phyloP scores from a whole-genome alignment of 2,113 vertebrate species.

The Cyprinus carpio region DNA sequence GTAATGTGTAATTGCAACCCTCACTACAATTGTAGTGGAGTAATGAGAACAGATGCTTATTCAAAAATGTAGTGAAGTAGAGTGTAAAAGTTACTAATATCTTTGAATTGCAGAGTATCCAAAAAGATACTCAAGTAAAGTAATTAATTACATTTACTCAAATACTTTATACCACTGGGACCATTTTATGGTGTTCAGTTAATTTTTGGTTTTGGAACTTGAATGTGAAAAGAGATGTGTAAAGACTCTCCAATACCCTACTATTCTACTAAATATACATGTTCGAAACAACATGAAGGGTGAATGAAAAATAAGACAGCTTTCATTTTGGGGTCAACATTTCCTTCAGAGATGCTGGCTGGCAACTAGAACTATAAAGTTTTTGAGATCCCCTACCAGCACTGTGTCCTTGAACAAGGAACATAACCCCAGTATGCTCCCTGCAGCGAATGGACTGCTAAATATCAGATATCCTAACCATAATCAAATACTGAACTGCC shows the following conservation, averaged over 20 bases:
- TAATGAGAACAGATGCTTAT: too few species aligned
- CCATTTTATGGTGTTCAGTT: neutral
- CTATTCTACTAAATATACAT: too few species aligned
- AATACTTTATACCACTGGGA: too few species aligned
- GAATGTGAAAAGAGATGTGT: neutral
- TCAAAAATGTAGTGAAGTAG: too few species aligned
- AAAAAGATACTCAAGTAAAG: too few species aligned
- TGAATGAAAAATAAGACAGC: neutral
- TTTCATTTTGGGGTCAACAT: neutral
- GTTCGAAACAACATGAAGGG: neutral
- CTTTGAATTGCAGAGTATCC: too few species aligned
- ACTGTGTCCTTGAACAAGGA: neutral
- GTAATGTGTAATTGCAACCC: too few species aligned
- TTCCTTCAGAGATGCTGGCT: neutral
- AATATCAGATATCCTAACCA: conserved; percentile 10
- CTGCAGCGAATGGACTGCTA: conserved; percentile 3
- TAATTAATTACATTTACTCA: too few species aligned
- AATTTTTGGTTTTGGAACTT: neutral
- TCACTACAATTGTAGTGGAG: too few species aligned
- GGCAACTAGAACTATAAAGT: neutral
- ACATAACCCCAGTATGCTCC: conserved; percentile 8
- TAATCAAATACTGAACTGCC: conserved; percentile 4
- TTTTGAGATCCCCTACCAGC: neutral
- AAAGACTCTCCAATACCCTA: too few species aligned
- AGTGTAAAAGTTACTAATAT: too few species aligned